These are phyloP conservation scores for Bombus terrestris DNA, from an alignment of 1,140 invertebrate genomes.

Conservation along the genomic window DNA sequence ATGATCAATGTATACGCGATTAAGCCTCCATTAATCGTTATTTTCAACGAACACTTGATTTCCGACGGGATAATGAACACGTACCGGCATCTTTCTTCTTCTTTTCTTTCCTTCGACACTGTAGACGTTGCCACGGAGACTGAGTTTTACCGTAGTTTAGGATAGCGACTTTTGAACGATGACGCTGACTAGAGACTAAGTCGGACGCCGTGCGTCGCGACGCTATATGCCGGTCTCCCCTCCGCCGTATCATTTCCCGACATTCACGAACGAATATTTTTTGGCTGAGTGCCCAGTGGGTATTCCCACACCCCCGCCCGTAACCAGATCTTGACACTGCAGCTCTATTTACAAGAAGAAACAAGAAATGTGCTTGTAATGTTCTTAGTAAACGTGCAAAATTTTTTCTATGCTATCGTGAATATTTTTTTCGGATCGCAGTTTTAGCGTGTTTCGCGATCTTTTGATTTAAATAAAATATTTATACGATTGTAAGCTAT, in stretches of 20 bases:
- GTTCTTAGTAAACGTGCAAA: not conserved
- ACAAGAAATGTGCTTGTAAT: slow-evolving; percentile 17
- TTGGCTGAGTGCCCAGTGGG: slow-evolving; percentile 77
- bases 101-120: slow-evolving; percentile 19
- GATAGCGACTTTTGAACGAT: slow-evolving; percentile 73
- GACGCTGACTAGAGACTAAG: slow-evolving; percentile 78
- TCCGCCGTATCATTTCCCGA: slow-evolving; percentile 69
- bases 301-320: slow-evolving; percentile 79
- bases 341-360: slow-evolving; percentile 55
- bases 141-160: slow-evolving; percentile 23
- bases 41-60: not conserved
- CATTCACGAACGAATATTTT: slow-evolving; percentile 73
- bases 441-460: too few species aligned
- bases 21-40: not conserved
- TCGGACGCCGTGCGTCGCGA: slow-evolving; percentile 76
- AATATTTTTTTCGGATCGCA: too few species aligned
- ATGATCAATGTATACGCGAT: not conserved
- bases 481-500: not conserved
- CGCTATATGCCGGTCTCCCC: slow-evolving; percentile 81
- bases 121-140: slow-evolving; percentile 30
- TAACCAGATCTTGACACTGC: slow-evolving; percentile 71
- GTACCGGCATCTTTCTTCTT: slow-evolving; percentile 76
- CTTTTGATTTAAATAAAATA: not conserved
- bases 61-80: slow-evolving; percentile 49
- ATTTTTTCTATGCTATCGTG: not conserved